Conservation (phyloP, 2,113 vertebrate species). For the Mesocricetus auratus region DNA sequence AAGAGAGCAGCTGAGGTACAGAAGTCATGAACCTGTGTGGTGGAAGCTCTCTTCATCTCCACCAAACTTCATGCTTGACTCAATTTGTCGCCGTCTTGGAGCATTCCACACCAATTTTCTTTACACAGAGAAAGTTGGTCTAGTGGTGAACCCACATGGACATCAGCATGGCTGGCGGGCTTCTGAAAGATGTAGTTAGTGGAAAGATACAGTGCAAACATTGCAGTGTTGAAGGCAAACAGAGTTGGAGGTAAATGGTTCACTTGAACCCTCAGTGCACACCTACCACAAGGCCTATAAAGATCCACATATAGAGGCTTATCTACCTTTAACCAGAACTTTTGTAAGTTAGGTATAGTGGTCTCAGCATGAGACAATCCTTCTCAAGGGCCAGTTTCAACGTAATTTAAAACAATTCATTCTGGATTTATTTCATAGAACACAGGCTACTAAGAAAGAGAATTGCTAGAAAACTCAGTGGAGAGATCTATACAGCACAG, state of each 20-base stretch:
- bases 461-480: background rate
- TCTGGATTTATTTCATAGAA: background rate
- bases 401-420: background rate
- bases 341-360: background rate
- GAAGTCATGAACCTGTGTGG: background rate
- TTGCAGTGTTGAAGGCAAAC: background rate
- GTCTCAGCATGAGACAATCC: background rate
- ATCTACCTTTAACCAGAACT: background rate
- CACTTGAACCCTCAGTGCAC: background rate
- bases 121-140: background rate
- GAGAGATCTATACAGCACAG: background rate
- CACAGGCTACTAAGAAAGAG: background rate
- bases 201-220: background rate
- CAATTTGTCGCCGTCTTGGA: background rate
- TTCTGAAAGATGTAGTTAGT: background rate
- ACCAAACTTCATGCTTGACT: background rate
- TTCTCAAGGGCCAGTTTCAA: background rate
- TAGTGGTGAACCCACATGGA: background rate
- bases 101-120: background rate
- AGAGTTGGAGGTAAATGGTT: background rate
- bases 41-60: background rate
- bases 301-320: background rate
- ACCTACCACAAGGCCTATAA: background rate
- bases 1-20: background rate
- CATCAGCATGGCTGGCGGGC: background rate